Evolutionary conservation across 2,888 invertebrate species (phyloP).

Genomic region (Hedychridium roseum): DNA sequence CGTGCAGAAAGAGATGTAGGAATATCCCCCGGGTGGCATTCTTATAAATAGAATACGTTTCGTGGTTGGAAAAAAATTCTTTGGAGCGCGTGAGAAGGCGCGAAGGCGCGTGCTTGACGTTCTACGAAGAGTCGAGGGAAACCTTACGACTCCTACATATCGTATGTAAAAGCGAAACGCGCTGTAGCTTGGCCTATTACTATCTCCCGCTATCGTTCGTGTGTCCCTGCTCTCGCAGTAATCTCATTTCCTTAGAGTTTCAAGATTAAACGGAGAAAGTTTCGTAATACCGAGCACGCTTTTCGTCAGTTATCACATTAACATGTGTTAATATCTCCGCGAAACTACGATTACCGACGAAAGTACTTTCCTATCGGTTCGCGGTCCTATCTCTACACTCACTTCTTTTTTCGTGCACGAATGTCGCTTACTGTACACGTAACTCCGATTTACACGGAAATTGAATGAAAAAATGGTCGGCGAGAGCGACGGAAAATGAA

Average conservation of each 20-base stretch:
- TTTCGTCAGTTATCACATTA: too few relatives aligned
- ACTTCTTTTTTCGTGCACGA: too few relatives aligned
- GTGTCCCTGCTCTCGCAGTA: neutral
- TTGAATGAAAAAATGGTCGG: neutral
- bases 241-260: too few relatives aligned
- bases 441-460: too few relatives aligned
- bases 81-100: neutral
- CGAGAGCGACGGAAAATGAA: neutral
- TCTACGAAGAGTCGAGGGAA: constrained; percentile 23
- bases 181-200: neutral
- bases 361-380: too few relatives aligned
- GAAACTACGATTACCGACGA: too few relatives aligned
- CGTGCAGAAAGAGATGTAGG: too few relatives aligned
- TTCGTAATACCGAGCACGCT: too few relatives aligned
- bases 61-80: neutral
- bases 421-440: too few relatives aligned
- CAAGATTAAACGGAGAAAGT: neutral
- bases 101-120: neutral
- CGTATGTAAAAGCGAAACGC: constrained; percentile 21
- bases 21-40: neutral
- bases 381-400: too few relatives aligned
- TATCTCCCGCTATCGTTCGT: neutral
- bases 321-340: too few relatives aligned
- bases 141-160: constrained; percentile 27
- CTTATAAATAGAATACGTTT: constrained; percentile 4